Evolutionary conservation across 1,140 invertebrate species (phyloP).

Genomic region (Andrena cerasifolii): DNA sequence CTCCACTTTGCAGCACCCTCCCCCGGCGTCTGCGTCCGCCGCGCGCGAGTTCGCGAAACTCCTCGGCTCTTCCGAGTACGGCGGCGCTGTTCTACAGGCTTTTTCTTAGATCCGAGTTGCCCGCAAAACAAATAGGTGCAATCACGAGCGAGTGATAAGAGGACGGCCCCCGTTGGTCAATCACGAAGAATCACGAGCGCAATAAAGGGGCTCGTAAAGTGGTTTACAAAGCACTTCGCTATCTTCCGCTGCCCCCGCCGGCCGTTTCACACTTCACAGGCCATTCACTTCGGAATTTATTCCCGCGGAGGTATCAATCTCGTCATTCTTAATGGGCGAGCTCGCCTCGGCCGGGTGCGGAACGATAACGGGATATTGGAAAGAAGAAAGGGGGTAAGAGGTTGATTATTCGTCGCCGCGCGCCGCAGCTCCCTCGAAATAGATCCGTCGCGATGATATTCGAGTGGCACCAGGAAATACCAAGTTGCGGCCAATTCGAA

Average conservation of each 20-base stretch:
- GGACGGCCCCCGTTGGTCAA: background rate
- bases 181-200: constrained; percentile 48
- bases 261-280: constrained; percentile 47
- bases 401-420: background rate
- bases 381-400: background rate
- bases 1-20: no score
- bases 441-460: background rate
- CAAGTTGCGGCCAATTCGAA: background rate
- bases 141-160: no score
- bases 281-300: constrained; percentile 55
- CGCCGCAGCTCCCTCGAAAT: background rate
- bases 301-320: constrained; percentile 45
- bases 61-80: no score
- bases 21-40: no score
- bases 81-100: no score
- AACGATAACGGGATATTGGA: no score
- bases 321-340: constrained; percentile 31
- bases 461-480: background rate
- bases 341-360: background rate
- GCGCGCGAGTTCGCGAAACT: background rate
- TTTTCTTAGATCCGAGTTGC: no score
- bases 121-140: no score
- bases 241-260: constrained; percentile 52
- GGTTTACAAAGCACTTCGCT: constrained; percentile 34
- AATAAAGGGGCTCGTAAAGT: constrained; percentile 55